These are phyloP conservation scores for Caloenas nicobarica DNA, from an alignment of 2,113 vertebrate genomes.

Conservation along the genomic window DNA sequence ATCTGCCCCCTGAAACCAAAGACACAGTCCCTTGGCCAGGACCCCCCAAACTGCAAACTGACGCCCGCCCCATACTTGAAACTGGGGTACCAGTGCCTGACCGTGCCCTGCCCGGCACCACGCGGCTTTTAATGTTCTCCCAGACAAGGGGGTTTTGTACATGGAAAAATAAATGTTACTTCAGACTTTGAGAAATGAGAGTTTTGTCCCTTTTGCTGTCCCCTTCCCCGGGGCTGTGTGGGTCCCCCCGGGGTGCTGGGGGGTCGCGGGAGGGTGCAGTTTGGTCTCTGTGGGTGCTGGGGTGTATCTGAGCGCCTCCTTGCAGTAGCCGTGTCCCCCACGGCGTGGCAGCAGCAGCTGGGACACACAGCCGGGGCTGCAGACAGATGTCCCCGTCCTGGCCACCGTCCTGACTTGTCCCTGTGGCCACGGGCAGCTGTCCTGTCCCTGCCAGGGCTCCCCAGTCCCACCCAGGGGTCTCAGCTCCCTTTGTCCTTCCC, in stretches of 20 bases:
- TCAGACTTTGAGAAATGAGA: background rate
- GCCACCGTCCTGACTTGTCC: background rate
- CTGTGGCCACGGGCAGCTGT: background rate
- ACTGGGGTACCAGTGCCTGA: rapidly evolving
- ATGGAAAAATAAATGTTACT: background rate
- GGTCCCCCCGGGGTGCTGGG: rapidly evolving
- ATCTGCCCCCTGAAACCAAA: background rate
- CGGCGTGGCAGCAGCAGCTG: background rate
- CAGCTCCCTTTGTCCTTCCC: background rate
- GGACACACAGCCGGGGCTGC: background rate
- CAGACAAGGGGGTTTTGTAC: background rate
- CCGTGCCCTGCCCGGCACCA: background rate
- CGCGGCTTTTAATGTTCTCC: background rate
- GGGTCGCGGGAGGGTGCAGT: background rate
- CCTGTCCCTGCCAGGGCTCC: background rate
- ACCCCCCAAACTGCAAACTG: background rate
- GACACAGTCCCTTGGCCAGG: background rate
- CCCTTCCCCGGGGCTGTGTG: background rate
- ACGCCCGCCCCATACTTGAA: background rate
- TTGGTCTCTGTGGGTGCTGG: background rate
- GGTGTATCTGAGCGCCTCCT: background rate
- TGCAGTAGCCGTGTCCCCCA: background rate
- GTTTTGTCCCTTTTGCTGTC: background rate
- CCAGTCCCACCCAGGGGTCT: background rate
- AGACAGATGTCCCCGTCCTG: background rate